Percentiles rank a stretch among this genome's conserved stretches.
phyloP scores from a whole-genome alignment of 2,797 vertebrate species.

The Hapalemur alaotrensis region DNA sequence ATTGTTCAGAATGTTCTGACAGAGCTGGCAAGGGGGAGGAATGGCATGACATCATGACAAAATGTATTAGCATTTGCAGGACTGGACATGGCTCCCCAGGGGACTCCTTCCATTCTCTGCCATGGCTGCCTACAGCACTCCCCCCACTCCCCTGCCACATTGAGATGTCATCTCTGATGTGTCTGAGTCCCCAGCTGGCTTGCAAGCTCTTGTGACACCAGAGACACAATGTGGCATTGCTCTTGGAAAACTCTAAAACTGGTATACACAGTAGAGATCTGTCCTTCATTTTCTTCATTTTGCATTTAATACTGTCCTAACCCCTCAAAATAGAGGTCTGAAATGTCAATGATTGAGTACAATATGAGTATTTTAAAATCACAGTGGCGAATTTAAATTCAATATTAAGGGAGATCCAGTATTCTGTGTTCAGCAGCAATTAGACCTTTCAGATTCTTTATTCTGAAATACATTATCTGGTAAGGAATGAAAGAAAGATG shows the following conservation, averaged over 20 bases:
- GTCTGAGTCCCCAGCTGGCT: background rate
- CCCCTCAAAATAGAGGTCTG: background rate
- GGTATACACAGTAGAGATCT: background rate
- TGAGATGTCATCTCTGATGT: background rate
- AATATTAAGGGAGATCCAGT: background rate
- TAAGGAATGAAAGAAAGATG: background rate
- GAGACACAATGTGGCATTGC: background rate
- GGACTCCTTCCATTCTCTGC: background rate
- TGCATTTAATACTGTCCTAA: background rate
- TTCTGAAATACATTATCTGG: background rate
- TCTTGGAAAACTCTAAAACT: background rate
- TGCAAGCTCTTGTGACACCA: background rate
- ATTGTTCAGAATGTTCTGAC: background rate
- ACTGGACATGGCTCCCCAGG: background rate
- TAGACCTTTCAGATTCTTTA: background rate
- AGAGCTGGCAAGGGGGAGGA: background rate
- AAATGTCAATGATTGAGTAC: background rate
- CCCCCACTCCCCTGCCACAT: no score
- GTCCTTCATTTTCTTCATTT: constrained; percentile 12
- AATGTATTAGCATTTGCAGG: background rate
- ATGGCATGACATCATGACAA: background rate
- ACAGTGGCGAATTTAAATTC: background rate
- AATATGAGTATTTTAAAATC: background rate
- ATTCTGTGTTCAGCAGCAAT: background rate
- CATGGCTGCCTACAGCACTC: background rate